These are phyloP conservation scores for Holacanthella duospinosa DNA, from an alignment of 2,888 invertebrate genomes.

Conservation along the genomic window DNA sequence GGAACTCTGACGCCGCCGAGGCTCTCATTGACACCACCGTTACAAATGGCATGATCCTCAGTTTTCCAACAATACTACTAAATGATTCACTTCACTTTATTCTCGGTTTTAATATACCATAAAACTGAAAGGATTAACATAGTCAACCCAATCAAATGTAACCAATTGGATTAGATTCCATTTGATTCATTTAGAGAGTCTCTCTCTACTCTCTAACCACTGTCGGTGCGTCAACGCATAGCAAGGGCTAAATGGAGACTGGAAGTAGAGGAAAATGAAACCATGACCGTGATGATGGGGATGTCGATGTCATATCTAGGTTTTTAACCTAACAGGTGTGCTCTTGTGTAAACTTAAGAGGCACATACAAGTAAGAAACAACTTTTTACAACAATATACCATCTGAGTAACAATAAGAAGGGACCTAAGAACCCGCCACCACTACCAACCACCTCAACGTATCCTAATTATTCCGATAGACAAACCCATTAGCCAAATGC, in stretches of 20 bases:
- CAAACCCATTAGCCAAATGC: background rate
- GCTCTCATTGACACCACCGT: constrained; percentile 36
- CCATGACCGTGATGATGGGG: constrained; percentile 24
- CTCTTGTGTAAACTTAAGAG: background rate
- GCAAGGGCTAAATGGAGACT: constrained; percentile 10
- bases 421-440: too few relatives aligned
- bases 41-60: constrained; percentile 32
- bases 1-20: constrained; percentile 29
- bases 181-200: too few relatives aligned
- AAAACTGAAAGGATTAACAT: background rate
- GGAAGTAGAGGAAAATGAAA: constrained; percentile 30
- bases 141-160: too few relatives aligned
- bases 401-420: background rate
- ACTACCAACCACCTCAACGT: background rate
- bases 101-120: background rate
- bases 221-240: background rate
- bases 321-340: constrained; percentile 18
- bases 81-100: background rate
- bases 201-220: too few relatives aligned
- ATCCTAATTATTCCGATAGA: background rate
- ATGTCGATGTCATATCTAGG: constrained; percentile 33
- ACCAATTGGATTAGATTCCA: too few relatives aligned
- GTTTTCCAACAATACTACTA: background rate
- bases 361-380: background rate
- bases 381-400: constrained; percentile 1